Conservation (phyloP, 2,888 invertebrate species). For the Hirudinaria manillensis region DNA sequence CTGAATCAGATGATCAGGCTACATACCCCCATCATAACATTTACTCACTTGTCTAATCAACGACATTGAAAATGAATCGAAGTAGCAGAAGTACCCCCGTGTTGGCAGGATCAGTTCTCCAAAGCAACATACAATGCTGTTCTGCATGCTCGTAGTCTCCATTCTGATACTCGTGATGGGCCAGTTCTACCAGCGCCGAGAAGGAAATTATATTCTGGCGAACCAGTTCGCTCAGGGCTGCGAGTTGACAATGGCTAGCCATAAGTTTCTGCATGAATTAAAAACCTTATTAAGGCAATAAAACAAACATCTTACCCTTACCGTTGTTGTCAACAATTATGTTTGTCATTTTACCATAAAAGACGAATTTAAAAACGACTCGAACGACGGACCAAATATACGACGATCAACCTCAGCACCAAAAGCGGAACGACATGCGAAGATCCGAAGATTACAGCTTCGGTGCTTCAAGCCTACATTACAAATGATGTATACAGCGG, state of each 20-base stretch:
- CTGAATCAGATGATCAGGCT: neutral
- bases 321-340: slow-evolving; percentile 33
- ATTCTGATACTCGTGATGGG: slow-evolving; percentile 93
- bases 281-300: slow-evolving; percentile 10
- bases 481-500: no score
- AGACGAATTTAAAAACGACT: slow-evolving; percentile 5
- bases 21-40: neutral
- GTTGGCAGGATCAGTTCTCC: slow-evolving; percentile 92
- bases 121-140: slow-evolving; percentile 94
- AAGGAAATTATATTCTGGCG: slow-evolving; percentile 30
- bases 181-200: slow-evolving; percentile 82
- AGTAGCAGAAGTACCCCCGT: slow-evolving; percentile 88
- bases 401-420: neutral
- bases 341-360: slow-evolving; percentile 39
- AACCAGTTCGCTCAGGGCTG: slow-evolving; percentile 22
- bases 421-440: no score
- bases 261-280: neutral
- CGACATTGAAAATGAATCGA: slow-evolving; percentile 98
- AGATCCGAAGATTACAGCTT: neutral
- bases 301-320: slow-evolving; percentile 13
- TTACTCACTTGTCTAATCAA: slow-evolving; percentile 75
- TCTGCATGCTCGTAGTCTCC: slow-evolving; percentile 98
- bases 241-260: slow-evolving; percentile 10
- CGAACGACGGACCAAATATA: neutral
- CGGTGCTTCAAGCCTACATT: no score